phyloP scores from a whole-genome alignment of 2,113 vertebrate genomes.

The Hepsetus odoe region DNA sequence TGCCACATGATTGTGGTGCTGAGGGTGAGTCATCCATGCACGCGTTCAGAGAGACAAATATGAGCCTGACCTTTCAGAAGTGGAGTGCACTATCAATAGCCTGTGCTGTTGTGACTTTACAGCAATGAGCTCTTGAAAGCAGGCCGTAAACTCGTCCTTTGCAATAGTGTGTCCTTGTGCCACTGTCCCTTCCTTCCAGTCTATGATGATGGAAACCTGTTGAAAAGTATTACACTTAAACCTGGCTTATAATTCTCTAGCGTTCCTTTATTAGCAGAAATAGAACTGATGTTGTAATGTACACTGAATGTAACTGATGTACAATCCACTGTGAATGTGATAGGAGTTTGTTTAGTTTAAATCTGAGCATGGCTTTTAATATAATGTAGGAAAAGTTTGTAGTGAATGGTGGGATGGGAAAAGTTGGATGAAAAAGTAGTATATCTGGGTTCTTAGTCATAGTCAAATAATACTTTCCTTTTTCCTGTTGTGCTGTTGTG shows the following conservation, averaged over 20 bases:
- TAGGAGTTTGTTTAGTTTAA: not conserved
- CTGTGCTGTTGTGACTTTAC: slow-evolving; percentile 44
- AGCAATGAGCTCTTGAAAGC: slow-evolving; percentile 30
- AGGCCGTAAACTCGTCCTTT: slow-evolving; percentile 17
- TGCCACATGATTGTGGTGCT: slow-evolving; percentile 58
- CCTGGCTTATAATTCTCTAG: not conserved
- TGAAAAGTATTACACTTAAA: not conserved
- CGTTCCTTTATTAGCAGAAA: not conserved
- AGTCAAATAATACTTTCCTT: slow-evolving; percentile 2
- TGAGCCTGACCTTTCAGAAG: slow-evolving; percentile 58
- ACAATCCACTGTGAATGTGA: not conserved
- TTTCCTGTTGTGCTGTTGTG: not conserved
- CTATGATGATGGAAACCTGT: not conserved
- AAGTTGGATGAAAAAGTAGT: not conserved
- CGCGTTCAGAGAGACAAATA: slow-evolving; percentile 46
- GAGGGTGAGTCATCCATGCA: slow-evolving; percentile 62
- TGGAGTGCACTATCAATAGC: slow-evolving; percentile 44
- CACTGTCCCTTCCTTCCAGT: not conserved
- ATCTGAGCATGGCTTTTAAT: too few species aligned
- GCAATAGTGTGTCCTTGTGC: not conserved
- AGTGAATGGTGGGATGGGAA: not conserved
- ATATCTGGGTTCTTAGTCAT: not conserved
- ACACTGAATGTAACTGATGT: not conserved
- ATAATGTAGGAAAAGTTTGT: too few species aligned
- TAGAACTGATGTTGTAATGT: not conserved